These are phyloP conservation scores for Heliothis subflexa DNA, from an alignment of 1,140 invertebrate species.

Conservation along the genomic window DNA sequence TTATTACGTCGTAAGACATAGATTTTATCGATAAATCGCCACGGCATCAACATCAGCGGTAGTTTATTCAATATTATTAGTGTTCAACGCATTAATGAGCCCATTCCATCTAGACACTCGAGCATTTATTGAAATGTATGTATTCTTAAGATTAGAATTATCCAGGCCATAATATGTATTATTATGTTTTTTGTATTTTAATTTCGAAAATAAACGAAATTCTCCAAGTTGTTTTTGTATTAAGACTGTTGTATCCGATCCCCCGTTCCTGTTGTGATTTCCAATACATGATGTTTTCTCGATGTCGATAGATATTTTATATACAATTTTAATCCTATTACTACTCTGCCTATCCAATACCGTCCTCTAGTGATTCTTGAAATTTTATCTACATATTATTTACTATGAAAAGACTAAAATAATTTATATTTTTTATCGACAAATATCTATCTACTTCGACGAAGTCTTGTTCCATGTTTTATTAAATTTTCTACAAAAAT, in stretches of 20 bases:
- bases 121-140: no score
- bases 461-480: neutral
- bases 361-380: conserved; percentile 31
- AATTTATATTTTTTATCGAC: neutral
- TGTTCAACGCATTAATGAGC: no score
- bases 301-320: conserved; percentile 31
- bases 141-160: neutral
- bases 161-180: neutral
- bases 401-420: neutral
- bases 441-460: conserved; percentile 32
- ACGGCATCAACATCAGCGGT: no score
- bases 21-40: no score
- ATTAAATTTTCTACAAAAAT: neutral
- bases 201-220: neutral
- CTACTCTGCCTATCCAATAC: neutral
- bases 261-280: neutral
- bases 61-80: no score
- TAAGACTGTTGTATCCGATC: neutral
- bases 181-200: no score
- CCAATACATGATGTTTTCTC: neutral
- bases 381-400: conserved; percentile 1
- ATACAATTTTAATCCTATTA: neutral
- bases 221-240: conserved; percentile 12
- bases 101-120: no score
- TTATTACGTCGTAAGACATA: no score